Evolutionary conservation across 2,113 vertebrate genomes (phyloP).

Genomic region (Phaethon lepturus): DNA sequence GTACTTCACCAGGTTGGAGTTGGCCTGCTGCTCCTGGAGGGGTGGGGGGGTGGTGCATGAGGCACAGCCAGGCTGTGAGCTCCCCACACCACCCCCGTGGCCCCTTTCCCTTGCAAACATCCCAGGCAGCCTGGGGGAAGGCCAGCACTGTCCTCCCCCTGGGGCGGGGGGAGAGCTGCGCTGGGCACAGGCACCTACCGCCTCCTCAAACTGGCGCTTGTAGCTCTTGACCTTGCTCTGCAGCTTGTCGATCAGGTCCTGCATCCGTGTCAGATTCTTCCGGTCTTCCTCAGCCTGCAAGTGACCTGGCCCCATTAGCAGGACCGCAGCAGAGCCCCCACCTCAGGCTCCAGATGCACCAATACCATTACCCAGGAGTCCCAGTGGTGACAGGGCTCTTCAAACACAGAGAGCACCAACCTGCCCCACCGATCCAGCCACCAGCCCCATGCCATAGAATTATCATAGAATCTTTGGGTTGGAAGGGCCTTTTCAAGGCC

Average conservation of each 20-base stretch:
- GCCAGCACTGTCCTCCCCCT: background rate
- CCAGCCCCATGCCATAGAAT: too few relatives aligned
- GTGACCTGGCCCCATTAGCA: background rate
- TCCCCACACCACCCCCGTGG: rapidly evolving
- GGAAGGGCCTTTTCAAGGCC: too few relatives aligned
- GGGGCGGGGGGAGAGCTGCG: rapidly evolving
- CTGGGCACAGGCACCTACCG: constrained; percentile 76
- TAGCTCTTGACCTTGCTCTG: constrained; percentile 96
- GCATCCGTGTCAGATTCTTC: constrained; percentile 92
- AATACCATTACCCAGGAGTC: too few relatives aligned
- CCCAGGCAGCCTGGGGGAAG: background rate
- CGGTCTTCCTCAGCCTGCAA: constrained; percentile 89
- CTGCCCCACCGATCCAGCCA: background rate
- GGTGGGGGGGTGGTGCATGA: rapidly evolving
- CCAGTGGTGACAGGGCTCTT: background rate
- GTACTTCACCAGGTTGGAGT: constrained; percentile 83
- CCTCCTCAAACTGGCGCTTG: constrained; percentile 90
- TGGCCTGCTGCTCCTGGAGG: constrained; percentile 87
- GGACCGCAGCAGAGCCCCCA: background rate
- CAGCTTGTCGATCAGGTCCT: constrained; percentile 91
- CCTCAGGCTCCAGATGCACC: background rate
- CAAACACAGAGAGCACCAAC: background rate
- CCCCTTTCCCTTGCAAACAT: background rate
- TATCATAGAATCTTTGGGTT: too few relatives aligned
- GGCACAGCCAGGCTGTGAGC: rapidly evolving